Base-by-base conservation (phyloP, 2,888 invertebrate species). In the Zygaena filipendulae region DNA sequence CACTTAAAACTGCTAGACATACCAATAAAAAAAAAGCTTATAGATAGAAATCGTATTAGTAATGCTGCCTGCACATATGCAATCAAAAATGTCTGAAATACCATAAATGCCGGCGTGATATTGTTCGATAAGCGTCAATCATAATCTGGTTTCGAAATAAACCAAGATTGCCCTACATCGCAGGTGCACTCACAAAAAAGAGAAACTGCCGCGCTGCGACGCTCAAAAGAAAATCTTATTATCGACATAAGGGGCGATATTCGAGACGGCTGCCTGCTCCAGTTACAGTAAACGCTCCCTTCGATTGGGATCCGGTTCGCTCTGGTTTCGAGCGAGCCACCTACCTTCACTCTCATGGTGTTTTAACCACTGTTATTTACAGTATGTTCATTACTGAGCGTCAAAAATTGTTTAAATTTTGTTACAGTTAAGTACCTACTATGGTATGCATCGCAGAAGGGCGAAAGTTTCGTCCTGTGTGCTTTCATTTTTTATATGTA, bases 211-310 rank as follows among this genome's bases (percentile, higher is more conserved):
- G 47, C 50, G 43, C 57, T 60, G 59, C 63, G 54, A 62, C 48
- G 61, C 52, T 59, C 57, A 58, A 68, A 74, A 68, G 69, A 75
- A 75, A 75, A 74, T 69, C 64, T 68, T 74, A 74, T 68, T 68
- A 71, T 70, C 68, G 66, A 62, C 64, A 52, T 64, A 69, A 70
- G 72, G 75, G 71, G 67, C 72, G 74, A 72, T 61, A 77, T 69
- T 67, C 66, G 72, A 77, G 69, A 58, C 63, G 59, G 49, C 53
- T 48, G 60, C 45, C 52, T 72, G 77, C 75, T 77, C 77, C 72
- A 77, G 74, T 79, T 77, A 69, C 74, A 61, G 66, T 62, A 61
- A 67, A 60, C 60, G 61, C 61, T 63, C 70, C 71, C 68, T 58
- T 59, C 45, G 59, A 59, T 63, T 66, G 58, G 66, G 58, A 75